Evolutionary conservation across 2,797 vertebrate genomes (phyloP).

Genomic region (Champsocephalus gunnari): DNA sequence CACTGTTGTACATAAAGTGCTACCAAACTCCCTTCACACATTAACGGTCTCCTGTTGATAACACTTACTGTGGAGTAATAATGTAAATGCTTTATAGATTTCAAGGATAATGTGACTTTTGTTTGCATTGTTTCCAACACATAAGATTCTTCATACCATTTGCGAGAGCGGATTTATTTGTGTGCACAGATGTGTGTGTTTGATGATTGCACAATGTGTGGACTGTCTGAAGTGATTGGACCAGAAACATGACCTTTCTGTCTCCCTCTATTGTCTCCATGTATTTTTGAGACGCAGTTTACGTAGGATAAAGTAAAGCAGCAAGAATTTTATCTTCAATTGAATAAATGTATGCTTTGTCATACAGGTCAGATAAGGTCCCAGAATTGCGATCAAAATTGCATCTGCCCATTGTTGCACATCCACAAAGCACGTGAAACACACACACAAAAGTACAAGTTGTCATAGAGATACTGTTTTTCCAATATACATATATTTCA

Average conservation of each 20-base stretch:
- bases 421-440: slow-evolving; percentile 80
- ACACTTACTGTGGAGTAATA: background rate
- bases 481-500: slow-evolving; percentile 88
- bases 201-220: background rate
- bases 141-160: background rate
- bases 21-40: no score
- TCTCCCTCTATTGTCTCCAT: slow-evolving; percentile 26
- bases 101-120: background rate
- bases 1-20: no score
- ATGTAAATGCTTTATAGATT: background rate
- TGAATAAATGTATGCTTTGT: slow-evolving; percentile 74
- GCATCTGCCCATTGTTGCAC: slow-evolving; percentile 82
- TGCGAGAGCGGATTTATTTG: background rate
- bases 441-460: slow-evolving; percentile 86
- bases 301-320: slow-evolving; percentile 47
- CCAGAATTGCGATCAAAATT: slow-evolving; percentile 72
- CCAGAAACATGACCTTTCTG: slow-evolving; percentile 27
- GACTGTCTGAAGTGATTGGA: slow-evolving; percentile 13
- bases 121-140: background rate
- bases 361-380: slow-evolving; percentile 70
- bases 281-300: slow-evolving; percentile 44
- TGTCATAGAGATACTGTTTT: slow-evolving; percentile 83
- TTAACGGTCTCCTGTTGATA: no score
- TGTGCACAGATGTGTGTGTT: background rate
- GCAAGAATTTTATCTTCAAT: slow-evolving; percentile 51